Evolutionary conservation across 64 coral and sea anemone species (phyloP), one percentile per base, ranked within the genome.

Genomic region (Pocillopora damicornis): DNA sequence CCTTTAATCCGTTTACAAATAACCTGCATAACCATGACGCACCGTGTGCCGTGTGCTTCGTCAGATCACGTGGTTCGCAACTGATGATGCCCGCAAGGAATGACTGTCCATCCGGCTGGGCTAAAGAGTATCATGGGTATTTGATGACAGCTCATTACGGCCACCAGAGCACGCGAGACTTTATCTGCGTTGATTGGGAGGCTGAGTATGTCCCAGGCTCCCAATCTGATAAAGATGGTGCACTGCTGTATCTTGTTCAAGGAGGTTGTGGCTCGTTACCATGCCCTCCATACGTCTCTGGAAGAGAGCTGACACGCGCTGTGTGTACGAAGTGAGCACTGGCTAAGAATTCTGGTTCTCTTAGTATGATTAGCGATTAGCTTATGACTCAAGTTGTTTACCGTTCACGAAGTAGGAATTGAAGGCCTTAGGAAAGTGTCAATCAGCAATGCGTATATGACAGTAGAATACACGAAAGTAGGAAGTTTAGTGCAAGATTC

Each of bases 311-410:
- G 56, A 94, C 80, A n/a, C 87, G 87, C 37, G 92, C 88, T 9
- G 92, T 94, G 18, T 94, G 92, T 63, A 89, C 66, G 51, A 90
- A 90, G 58, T 93, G 72, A 89, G 79, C 67, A n/a, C 22, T 71
- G 1, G 1, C 22, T 0, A 51, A 30, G 30, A 68, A 23, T 17
- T 68, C 17, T 30, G 30, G 0, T 30, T 30, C 30, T 30, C 0
- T 30, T 30, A 30, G 30, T 30, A 30, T 30, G 30, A 30, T 30
- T 30, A 30, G 30, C 30, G 0, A 30, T 30, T 30, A 30, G 0
- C 30, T 30, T 30, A 30, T 30, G 30, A 30, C 30, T 30, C 30
- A 30, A 30, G 30, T 30, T 30, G 30, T 30, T 30, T 30, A 30
- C 30, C 7, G 42, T 51, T 51, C 42, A 51, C 0, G 42, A 51